Conservation (phyloP, 1,140 invertebrate species). For the Cyrtorhinus lividipennis region DNA sequence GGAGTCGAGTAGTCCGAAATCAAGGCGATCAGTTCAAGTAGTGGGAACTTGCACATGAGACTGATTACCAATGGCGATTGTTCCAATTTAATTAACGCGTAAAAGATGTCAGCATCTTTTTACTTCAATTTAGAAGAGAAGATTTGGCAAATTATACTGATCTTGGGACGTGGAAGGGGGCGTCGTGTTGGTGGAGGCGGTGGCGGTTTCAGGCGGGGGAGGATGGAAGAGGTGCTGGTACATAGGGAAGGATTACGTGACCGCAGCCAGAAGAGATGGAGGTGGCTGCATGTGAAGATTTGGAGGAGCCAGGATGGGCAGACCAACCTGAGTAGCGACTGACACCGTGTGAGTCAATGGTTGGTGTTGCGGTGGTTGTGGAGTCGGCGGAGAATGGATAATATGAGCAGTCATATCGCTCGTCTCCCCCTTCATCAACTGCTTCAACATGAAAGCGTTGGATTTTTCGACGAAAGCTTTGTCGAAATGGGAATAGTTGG, state of each 20-base stretch:
- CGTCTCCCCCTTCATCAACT: slow-evolving; percentile 33
- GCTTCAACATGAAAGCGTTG: slow-evolving; percentile 41
- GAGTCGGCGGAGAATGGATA: slow-evolving; percentile 20
- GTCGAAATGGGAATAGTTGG: slow-evolving; percentile 59
- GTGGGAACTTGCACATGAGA: not conserved
- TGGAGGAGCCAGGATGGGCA: slow-evolving; percentile 25
- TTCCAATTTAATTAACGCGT: not conserved
- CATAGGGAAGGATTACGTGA: slow-evolving; percentile 24
- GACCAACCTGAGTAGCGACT: slow-evolving; percentile 27
- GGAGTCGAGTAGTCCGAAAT: not conserved
- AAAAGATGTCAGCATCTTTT: too few relatives aligned
- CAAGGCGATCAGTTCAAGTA: not conserved
- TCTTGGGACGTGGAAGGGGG: not conserved
- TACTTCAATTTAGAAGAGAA: too few relatives aligned
- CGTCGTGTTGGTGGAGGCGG: not conserved
- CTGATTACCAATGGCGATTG: not conserved
- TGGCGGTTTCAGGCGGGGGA: not conserved
- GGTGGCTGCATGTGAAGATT: slow-evolving; percentile 26
- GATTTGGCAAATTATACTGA: not conserved
- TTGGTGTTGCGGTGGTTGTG: slow-evolving; percentile 10
- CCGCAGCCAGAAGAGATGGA: slow-evolving; percentile 26
- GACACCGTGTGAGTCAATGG: slow-evolving; percentile 24
- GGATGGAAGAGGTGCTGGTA: not conserved
- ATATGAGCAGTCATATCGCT: slow-evolving; percentile 30
- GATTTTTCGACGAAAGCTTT: slow-evolving; percentile 62